Evolutionary conservation across 2,113 vertebrate genomes (phyloP).

Genomic region (Coracopsis vasa): DNA sequence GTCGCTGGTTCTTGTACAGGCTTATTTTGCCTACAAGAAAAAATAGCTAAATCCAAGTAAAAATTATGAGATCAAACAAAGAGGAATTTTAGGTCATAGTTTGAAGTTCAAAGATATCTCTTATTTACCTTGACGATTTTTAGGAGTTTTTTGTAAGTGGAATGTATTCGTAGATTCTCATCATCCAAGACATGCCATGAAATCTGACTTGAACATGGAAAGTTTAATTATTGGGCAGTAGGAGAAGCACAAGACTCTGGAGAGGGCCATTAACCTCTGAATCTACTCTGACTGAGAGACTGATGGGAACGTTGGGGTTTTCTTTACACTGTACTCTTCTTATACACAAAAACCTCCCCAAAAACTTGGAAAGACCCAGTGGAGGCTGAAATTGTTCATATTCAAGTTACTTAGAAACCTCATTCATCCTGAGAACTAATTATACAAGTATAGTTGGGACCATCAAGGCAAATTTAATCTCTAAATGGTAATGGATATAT

Average conservation of each 20-base stretch:
- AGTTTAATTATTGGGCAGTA: neutral
- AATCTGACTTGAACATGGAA: neutral
- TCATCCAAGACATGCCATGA: neutral
- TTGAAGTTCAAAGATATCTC: neutral
- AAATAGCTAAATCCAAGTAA: neutral
- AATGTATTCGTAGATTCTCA: neutral
- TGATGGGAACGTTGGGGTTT: neutral
- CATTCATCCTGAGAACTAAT: constrained; percentile 56
- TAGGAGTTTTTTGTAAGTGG: neutral
- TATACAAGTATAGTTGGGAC: constrained; percentile 35
- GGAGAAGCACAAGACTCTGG: neutral
- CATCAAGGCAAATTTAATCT: constrained; percentile 60
- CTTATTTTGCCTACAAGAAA: rapidly evolving
- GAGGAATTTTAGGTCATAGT: neutral
- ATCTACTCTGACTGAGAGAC: neutral
- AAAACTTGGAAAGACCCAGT: neutral
- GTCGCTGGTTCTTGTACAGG: rapidly evolving
- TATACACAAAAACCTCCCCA: neutral
- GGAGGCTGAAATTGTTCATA: constrained; percentile 6
- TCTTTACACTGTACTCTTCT: neutral
- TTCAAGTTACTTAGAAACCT: constrained; percentile 37
- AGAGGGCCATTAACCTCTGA: neutral
- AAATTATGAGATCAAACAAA: neutral
- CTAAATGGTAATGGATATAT: constrained; percentile 39
- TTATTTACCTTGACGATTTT: neutral